Evolutionary conservation across 2,113 vertebrate genomes (phyloP).

Genomic region (Actenoides hombroni): DNA sequence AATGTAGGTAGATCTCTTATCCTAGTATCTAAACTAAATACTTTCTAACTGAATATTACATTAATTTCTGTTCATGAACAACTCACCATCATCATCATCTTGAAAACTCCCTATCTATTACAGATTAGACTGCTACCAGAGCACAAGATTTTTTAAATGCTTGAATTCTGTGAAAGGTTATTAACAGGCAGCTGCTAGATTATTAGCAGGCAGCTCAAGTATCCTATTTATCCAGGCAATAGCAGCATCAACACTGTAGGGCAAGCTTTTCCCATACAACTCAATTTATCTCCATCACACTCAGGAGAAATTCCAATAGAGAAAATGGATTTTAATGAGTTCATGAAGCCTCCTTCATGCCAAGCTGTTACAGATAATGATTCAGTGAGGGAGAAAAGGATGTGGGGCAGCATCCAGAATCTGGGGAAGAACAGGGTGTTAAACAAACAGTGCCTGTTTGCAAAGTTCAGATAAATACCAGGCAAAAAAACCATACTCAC

Average conservation of each 20-base stretch:
- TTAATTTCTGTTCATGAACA: not conserved
- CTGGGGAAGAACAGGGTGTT: not conserved
- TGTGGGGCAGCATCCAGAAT: not conserved
- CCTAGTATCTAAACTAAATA: not conserved
- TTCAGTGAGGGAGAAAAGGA: not conserved
- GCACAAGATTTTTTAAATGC: not conserved
- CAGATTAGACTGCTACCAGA: not conserved
- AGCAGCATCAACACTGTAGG: not conserved
- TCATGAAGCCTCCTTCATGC: not conserved
- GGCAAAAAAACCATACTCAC: not conserved
- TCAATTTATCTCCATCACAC: not conserved
- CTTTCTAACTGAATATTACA: not conserved
- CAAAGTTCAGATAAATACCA: not conserved
- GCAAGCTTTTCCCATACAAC: not conserved
- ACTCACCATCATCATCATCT: not conserved
- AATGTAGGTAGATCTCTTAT: not conserved
- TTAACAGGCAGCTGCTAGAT: slow-evolving; percentile 4
- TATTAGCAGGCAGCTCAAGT: slow-evolving; percentile 29
- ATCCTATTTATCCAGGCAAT: not conserved
- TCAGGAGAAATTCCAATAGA: not conserved
- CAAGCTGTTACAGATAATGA: not conserved
- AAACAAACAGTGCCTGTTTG: not conserved
- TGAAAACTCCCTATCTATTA: not conserved
- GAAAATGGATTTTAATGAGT: not conserved
- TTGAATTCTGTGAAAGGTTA: not conserved